Evolutionary conservation across 2,113 vertebrate genomes (phyloP).

Genomic region (Silurus glanis): DNA sequence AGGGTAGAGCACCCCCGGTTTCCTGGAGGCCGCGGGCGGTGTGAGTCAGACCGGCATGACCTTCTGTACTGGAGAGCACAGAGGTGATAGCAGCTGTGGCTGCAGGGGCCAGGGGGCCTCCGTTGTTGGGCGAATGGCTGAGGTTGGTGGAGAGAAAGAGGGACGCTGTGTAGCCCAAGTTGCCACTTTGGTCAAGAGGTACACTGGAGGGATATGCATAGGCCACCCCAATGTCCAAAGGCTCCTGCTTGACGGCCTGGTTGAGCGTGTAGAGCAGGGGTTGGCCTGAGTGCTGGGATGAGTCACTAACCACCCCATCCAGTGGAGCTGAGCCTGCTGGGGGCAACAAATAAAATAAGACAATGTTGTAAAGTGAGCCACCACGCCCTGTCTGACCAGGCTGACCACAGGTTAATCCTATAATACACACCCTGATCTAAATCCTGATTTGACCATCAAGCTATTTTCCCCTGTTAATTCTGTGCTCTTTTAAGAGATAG

Average conservation of each 20-base stretch:
- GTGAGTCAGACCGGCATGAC: conserved; percentile 70
- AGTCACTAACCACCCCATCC: conserved; percentile 82
- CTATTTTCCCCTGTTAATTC: background rate
- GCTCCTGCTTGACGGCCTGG: conserved; percentile 90
- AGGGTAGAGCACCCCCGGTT: conserved; percentile 61
- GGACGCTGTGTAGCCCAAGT: conserved; percentile 76
- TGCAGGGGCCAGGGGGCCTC: conserved; percentile 65
- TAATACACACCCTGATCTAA: conserved; percentile 8
- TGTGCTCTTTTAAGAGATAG: background rate
- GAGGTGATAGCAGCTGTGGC: conserved; percentile 76
- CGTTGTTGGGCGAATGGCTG: conserved; percentile 70
- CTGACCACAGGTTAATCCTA: conserved; percentile 31
- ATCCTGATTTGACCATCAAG: conserved; percentile 18
- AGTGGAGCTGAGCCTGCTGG: conserved; percentile 82
- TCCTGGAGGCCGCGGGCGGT: conserved; percentile 57
- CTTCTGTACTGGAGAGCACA: conserved; percentile 83
- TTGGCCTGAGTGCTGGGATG: conserved; percentile 81
- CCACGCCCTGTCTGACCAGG: conserved; percentile 34
- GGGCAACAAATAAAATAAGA: conserved; percentile 47
- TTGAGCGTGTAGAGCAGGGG: conserved; percentile 92
- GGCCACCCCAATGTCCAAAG: conserved; percentile 73
- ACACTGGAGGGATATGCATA: conserved; percentile 88
- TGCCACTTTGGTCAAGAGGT: conserved; percentile 83
- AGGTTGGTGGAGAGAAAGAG: conserved; percentile 60
- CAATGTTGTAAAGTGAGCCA: conserved; percentile 33